phyloP scores from a whole-genome alignment of 1,140 invertebrate species.

The Ceratoteleas bidentatus region DNA sequence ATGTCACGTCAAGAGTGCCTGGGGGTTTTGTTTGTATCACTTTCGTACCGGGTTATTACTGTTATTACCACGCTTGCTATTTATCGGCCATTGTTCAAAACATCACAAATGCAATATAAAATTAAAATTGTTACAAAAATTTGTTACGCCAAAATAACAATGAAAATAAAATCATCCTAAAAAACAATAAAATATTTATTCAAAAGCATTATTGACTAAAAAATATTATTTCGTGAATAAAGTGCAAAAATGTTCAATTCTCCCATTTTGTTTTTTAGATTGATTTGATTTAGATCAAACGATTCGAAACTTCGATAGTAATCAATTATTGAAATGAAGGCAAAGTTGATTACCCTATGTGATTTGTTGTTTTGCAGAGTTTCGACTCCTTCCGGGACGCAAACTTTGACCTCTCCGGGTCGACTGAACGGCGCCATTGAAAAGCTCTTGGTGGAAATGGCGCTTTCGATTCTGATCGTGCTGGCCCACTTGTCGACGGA shows the following conservation, averaged over 20 bases:
- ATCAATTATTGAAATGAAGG: no score
- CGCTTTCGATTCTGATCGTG: constrained; percentile 76
- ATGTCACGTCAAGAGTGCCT: constrained; percentile 72
- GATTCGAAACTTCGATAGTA: no score
- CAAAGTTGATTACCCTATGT: background rate
- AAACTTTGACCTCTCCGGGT: constrained; percentile 70
- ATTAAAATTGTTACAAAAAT: no score
- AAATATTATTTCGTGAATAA: no score
- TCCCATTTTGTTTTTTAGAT: no score
- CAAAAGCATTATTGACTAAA: no score
- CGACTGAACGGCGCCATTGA: constrained; percentile 73
- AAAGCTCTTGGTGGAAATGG: constrained; percentile 75
- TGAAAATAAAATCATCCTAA: no score
- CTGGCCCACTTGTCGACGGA: constrained; percentile 75
- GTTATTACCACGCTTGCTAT: constrained; percentile 22
- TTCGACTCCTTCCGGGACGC: constrained; percentile 66
- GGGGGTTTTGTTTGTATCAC: constrained; percentile 59
- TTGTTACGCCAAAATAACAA: no score
- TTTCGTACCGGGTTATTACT: constrained; percentile 61
- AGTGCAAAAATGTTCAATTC: no score
- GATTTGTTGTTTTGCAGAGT: constrained; percentile 67
- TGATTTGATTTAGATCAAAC: no score
- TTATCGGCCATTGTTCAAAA: background rate
- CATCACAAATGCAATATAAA: background rate
- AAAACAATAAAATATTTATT: no score